These are phyloP conservation scores for Ramazzottius varieornatus DNA, from an alignment of 2,888 invertebrate genomes.

Conservation along the genomic window DNA sequence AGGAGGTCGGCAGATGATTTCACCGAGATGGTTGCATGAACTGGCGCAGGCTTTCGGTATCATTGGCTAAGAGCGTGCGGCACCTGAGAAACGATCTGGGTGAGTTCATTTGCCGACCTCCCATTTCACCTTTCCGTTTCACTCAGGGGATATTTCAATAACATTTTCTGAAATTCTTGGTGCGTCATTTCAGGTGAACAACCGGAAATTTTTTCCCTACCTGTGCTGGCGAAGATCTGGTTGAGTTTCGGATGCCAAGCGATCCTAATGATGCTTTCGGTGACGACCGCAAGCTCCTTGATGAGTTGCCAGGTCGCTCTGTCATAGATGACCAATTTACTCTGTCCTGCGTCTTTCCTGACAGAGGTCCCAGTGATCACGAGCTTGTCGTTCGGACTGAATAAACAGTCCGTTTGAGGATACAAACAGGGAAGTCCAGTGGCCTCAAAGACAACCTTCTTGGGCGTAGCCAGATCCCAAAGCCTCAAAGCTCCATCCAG, in stretches of 20 bases:
- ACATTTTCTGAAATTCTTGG: no score
- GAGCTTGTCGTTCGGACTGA: constrained; percentile 72
- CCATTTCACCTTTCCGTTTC: no score
- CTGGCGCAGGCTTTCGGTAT: no score
- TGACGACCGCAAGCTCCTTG: constrained; percentile 42
- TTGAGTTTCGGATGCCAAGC: constrained; percentile 94
- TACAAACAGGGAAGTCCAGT: constrained; percentile 37
- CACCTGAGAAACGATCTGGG: no score
- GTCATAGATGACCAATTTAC: constrained; percentile 46
- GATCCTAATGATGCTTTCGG: constrained; percentile 45
- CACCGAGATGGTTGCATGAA: no score
- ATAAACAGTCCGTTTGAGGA: constrained; percentile 34
- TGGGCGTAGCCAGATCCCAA: constrained; percentile 68
- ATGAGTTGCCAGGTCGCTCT: constrained; percentile 45
- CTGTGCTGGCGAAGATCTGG: constrained; percentile 72
- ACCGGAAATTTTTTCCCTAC: no score
- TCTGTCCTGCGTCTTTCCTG: constrained; percentile 29
- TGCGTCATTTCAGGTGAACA: no score
- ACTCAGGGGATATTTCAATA: no score
- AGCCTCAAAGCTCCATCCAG: constrained; percentile 79
- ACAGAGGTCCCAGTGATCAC: constrained; percentile 64
- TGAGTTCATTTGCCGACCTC: no score
- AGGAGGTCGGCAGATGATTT: no score
- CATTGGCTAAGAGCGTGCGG: no score
- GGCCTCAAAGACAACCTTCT: constrained; percentile 42